Evolutionary conservation across 2,797 vertebrate species (phyloP).

Genomic region (Peromyscus melanophrys): DNA sequence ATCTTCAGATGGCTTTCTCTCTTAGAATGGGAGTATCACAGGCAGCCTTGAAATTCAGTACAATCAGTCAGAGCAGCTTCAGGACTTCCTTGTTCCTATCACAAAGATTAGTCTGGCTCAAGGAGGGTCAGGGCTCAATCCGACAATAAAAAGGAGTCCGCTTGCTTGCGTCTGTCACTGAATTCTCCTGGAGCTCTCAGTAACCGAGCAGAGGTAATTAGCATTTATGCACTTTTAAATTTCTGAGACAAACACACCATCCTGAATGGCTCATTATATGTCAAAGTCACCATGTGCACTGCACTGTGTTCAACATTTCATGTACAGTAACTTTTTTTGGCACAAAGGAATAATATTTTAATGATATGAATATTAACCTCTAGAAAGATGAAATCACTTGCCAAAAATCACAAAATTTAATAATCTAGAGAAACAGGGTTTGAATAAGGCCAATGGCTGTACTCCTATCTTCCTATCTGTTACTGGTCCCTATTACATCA

Average conservation of each 20-base stretch:
- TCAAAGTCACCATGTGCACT: neutral
- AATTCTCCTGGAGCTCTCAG: slow-evolving; percentile 1
- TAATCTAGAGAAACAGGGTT: slow-evolving; percentile 11
- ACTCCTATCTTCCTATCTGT: neutral
- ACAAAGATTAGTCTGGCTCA: neutral
- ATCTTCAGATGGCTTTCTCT: neutral
- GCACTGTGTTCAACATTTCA: neutral
- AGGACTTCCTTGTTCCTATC: neutral
- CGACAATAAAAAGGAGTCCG: neutral
- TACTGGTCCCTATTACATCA: neutral
- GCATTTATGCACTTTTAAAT: neutral
- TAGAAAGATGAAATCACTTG: slow-evolving; percentile 46
- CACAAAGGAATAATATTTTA: neutral
- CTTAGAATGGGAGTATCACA: neutral
- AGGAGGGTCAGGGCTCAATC: neutral
- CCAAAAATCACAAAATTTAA: slow-evolving; percentile 38
- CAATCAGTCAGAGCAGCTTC: neutral
- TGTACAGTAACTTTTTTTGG: neutral
- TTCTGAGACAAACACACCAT: neutral
- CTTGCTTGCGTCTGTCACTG: neutral
- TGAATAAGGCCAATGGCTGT: neutral
- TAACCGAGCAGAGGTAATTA: neutral
- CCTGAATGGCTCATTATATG: neutral
- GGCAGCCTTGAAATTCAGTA: neutral
- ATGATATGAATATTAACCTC: slow-evolving; percentile 44